These are phyloP conservation scores for Antechinus stuartii DNA, from an alignment of 2,113 vertebrate genomes.

Conservation along the genomic window DNA sequence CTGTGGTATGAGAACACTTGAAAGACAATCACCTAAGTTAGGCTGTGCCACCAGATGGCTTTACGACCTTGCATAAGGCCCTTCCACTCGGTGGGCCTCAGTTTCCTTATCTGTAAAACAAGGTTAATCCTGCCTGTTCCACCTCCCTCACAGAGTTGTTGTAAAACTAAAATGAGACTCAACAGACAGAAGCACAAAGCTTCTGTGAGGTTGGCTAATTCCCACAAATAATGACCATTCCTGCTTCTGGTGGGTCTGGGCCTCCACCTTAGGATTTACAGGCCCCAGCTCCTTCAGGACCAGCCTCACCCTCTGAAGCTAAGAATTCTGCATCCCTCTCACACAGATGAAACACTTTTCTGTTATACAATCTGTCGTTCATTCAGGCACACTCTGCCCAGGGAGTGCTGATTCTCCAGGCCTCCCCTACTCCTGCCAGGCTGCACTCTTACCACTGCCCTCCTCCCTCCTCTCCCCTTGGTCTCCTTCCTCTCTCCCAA, in stretches of 20 bases:
- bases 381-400: neutral
- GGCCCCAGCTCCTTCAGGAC: neutral
- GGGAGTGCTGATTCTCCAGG: slow-evolving; percentile 19
- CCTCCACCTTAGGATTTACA: neutral
- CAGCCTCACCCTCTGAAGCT: neutral
- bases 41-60: neutral
- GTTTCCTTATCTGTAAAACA: neutral
- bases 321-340: neutral
- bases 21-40: neutral
- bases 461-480: neutral
- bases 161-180: neutral
- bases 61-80: neutral
- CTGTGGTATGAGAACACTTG: neutral
- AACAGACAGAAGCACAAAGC: neutral
- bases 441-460: neutral
- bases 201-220: neutral
- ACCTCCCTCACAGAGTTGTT: neutral
- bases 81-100: neutral
- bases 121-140: neutral
- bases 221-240: too few relatives aligned
- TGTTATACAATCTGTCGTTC: neutral
- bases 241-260: neutral
- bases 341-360: neutral
- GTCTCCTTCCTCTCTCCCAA: neutral
- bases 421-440: neutral